Percentiles rank a stretch among this genome's conserved stretches.
These are phyloP conservation scores for Pagrus major DNA, from an alignment of 2,113 vertebrate species.

Conservation along the genomic window DNA sequence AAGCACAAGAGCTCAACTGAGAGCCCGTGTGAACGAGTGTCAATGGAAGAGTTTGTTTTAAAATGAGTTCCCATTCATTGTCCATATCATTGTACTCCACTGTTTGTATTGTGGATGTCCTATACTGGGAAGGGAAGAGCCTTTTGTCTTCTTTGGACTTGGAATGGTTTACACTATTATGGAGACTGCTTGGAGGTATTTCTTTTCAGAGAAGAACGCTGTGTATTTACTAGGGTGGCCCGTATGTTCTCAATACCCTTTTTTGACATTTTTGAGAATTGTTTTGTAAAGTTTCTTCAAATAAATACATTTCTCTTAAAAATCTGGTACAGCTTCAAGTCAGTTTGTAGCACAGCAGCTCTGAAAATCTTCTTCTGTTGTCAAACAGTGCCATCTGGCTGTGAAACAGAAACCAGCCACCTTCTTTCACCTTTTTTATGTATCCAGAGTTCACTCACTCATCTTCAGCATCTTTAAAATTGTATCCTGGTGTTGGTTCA, in stretches of 20 bases:
- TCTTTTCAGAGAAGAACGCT: conserved; percentile 24
- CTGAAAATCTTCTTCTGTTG: background rate
- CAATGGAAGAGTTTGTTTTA: conserved; percentile 7
- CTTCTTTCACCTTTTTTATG: background rate
- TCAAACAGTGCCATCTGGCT: conserved; percentile 8
- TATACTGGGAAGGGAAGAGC: conserved; percentile 2
- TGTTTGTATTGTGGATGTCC: conserved; percentile 59
- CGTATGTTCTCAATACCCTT: conserved; percentile 1
- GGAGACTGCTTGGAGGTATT: background rate
- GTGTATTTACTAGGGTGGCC: conserved; percentile 23
- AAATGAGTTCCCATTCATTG: conserved; percentile 18
- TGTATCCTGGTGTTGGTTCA: background rate
- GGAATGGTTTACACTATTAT: conserved; percentile 15
- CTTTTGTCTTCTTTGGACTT: background rate
- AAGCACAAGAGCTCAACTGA: conserved; percentile 18
- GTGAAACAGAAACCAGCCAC: background rate
- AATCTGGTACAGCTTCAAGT: background rate
- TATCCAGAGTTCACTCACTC: no score
- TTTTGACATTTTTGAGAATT: conserved; percentile 43
- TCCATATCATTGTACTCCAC: conserved; percentile 41
- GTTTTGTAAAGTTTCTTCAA: conserved; percentile 74
- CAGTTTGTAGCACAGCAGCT: background rate
- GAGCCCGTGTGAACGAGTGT: conserved; percentile 11
- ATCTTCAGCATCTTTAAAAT: background rate
- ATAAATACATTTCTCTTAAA: conserved; percentile 60